Percentiles rank a stretch among this genome's conserved stretches.
phyloP scores from a whole-genome alignment of 37 sponge, comb jelly and placozoan genomes.

The Haliclona indistincta region DNA sequence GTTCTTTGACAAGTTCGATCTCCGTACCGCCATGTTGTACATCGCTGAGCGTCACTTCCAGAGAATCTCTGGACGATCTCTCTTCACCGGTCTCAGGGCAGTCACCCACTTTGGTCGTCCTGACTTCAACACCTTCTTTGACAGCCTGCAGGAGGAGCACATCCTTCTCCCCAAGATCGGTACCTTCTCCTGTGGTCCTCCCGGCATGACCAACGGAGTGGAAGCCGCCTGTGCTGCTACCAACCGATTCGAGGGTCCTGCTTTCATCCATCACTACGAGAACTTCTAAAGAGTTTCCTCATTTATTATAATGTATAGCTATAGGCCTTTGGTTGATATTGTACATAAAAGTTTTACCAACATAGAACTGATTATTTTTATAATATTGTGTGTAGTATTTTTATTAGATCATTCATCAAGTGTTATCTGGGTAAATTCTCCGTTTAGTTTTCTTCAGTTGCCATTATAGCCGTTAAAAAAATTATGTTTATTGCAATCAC shows the following conservation, averaged over 20 bases:
- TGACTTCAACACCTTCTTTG: conserved; percentile 90
- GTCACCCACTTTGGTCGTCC: conserved; percentile 98
- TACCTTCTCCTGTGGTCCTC: conserved; percentile 98
- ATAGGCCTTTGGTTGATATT: too few species aligned
- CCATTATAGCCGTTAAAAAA: too few species aligned
- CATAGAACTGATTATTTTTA: too few species aligned
- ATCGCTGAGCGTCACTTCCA: conserved; percentile 98
- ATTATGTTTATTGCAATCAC: too few species aligned
- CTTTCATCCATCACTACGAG: conserved; percentile 92
- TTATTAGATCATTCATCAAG: too few species aligned
- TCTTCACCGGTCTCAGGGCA: conserved; percentile 94
- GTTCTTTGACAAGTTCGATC: conserved; percentile 97
- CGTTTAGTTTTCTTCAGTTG: too few species aligned
- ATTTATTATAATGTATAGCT: too few species aligned
- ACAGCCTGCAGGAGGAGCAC: conserved; percentile 80
- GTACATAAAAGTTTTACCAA: too few species aligned
- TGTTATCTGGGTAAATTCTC: too few species aligned
- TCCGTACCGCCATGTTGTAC: conserved; percentile 98
- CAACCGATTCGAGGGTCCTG: conserved; percentile 89
- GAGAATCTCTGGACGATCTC: conserved; percentile 83
- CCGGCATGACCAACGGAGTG: conserved; percentile 93
- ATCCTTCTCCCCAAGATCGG: conserved; percentile 87
- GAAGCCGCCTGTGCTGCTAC: conserved; percentile 86
- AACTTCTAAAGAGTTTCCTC: conserved; percentile 97
- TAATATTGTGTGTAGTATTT: too few species aligned